A percentile compares a stretch with the other conserved stretches of the same genome.
Conservation (phyloP, 2,113 vertebrate species). For the Poeciliopsis turrubarensis region DNA sequence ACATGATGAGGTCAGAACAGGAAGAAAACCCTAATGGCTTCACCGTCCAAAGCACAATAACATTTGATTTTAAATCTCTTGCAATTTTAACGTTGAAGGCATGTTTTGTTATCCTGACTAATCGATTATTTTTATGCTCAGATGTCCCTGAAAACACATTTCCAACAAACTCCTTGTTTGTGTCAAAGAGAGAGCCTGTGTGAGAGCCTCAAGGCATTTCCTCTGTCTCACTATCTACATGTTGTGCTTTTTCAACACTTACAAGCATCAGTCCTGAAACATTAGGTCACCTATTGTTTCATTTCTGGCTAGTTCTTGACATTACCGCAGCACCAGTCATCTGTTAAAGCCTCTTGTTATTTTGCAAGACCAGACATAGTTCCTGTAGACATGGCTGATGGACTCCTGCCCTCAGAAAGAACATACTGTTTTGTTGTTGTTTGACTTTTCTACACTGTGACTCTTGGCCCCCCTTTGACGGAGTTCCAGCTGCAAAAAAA, state of each 20-base stretch:
- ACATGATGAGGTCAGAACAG: not conserved
- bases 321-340: slow-evolving; percentile 47
- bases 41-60: slow-evolving; percentile 13
- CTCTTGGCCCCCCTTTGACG: slow-evolving; percentile 11
- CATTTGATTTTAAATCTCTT: slow-evolving; percentile 43
- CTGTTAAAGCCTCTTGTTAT: slow-evolving; percentile 40
- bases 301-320: slow-evolving; percentile 54
- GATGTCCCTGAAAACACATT: slow-evolving; percentile 48
- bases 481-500: slow-evolving; percentile 26
- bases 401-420: slow-evolving; percentile 41
- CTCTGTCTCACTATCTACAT: slow-evolving; percentile 28
- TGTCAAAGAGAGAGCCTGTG: not conserved
- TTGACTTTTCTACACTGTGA: slow-evolving; percentile 28
- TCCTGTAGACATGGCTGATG: slow-evolving; percentile 42
- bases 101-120: slow-evolving; percentile 18
- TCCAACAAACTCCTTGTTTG: not conserved
- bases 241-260: slow-evolving; percentile 54
- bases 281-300: slow-evolving; percentile 66
- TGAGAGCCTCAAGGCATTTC: slow-evolving; percentile 24
- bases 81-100: slow-evolving; percentile 11
- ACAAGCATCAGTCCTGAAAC: slow-evolving; percentile 27
- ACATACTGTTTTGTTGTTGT: slow-evolving; percentile 19
- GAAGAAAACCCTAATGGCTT: not conserved
- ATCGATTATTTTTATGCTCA: slow-evolving; percentile 23
- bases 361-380: slow-evolving; percentile 50